Evolutionary conservation across 2,888 invertebrate species (phyloP), one percentile per base, ranked within the genome.

Genomic region (Idaea straminata): DNA sequence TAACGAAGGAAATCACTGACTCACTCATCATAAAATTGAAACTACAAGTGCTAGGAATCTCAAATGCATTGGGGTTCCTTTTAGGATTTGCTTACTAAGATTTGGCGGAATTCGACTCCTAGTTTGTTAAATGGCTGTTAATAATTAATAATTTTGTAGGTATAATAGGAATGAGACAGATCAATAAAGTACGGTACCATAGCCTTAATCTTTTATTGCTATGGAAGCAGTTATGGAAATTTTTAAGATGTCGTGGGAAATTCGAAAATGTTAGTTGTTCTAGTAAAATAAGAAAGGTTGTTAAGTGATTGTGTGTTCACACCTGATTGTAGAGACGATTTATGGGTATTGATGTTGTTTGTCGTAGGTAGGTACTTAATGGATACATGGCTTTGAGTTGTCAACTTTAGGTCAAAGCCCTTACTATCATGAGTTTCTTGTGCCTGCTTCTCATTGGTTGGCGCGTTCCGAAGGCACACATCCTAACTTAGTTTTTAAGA

Each of bases 271-370:
- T 25, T 59, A 25, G 16, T 59, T 59, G 16, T 59, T 59, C 59
- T 59, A n/a, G 59, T 59, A 25, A 59, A 59, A 59, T 59, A 15
- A 59, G 34, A 59, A 59, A 59, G 34, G 34, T 59, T 16, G 25
- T 25, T 59, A 34, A 59, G 16, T 25, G 34, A 47, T 47, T 47
- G 47, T 47, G 47, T 47, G 47, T 10, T 47, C 47, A 47, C 47
- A 47, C 47, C 47, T 47, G 47, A 47, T 47, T 47, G 47, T 47
- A 47, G 47, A 47, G 10, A 13, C 47, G 13, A 13, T 13, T 47
- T 47, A 47, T 47, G 47, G 47, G 47, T 13, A 47, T 47, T 13
- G 47, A 13, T 47, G 47, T 47, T 47, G 7, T 13, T 6, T 47
- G 47, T 47, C 13, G 6, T 47, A 7, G 47, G 47, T 47, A 47